Evolutionary conservation across 1,140 invertebrate species (phyloP), one percentile per base, ranked within the genome.

Genomic region (Macrosteles quadrilineatus): DNA sequence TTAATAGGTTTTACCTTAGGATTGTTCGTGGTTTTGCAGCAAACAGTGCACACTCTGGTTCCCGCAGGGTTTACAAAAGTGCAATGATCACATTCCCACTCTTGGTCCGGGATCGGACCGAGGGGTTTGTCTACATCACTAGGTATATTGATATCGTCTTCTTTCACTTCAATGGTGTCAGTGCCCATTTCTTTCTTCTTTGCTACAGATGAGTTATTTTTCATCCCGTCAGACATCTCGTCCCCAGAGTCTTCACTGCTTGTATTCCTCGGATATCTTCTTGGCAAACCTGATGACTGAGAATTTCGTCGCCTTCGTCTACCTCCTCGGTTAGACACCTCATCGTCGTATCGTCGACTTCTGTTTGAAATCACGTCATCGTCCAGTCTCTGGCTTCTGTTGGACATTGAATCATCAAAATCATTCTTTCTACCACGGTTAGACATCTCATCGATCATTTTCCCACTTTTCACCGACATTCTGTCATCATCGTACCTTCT

Each of bases 71-170:
- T 98, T 0, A 95, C 87, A 76, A 90, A 96, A 0, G 95, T 98
- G 77, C 95, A 98, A 76, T 96, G 93, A 73, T 93, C 83, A 78
- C 95, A 97, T 68, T 91, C 85, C 95, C 95, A 97, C 23, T 77
- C 79, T 62, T 78, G 78, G 21, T 76, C 75, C 57, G 77, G 80
- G 9, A 75, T 67, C 11, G 72, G 50, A 70, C 57, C 43, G n/a
- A 69, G 50, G 19, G 71, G 68, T 17, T 65, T 47, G 12, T 71
- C 70, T 21, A 59, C 43, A 32, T 72, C 74, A 29, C 67, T 64
- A 21, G 69, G 32, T n/a, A n/a, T 21, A 36, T 25, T 57, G 9
- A 43, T 21, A 36, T 57, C 68, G 11, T 47, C 65, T 31, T 69
- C 50, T n/a, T 69, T 47, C 3, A n/a, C 25, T n/a, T 45, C 25